Evolutionary conservation across 2,113 vertebrate genomes (phyloP).

Genomic region (Epinephelus cyanopodus): DNA sequence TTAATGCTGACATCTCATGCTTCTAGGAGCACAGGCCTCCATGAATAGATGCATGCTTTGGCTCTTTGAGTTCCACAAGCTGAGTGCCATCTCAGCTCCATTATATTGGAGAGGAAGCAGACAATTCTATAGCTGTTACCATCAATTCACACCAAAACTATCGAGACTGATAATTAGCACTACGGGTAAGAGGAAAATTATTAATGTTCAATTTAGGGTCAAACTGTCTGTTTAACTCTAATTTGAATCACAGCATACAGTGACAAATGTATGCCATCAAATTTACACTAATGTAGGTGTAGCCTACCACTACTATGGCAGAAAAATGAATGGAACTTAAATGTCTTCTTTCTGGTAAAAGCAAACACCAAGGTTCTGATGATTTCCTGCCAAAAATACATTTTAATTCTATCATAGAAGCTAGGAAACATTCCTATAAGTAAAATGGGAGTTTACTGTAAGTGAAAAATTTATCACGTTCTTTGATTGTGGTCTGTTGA

Average conservation of each 20-base stretch:
- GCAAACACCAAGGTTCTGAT: neutral
- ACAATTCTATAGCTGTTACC: no score
- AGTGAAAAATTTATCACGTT: neutral
- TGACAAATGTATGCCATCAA: neutral
- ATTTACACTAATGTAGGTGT: neutral
- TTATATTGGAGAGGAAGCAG: no score
- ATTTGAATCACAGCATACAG: neutral
- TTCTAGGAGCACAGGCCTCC: no score
- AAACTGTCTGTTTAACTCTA: no score
- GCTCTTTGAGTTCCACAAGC: no score
- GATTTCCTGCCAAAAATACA: neutral
- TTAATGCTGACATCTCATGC: no score
- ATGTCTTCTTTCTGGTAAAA: neutral
- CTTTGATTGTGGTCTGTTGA: neutral
- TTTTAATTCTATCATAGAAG: neutral
- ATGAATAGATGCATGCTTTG: no score
- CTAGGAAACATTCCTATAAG: neutral
- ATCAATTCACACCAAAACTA: no score
- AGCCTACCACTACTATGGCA: neutral
- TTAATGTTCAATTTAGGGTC: no score
- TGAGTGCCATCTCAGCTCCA: no score
- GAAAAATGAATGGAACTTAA: neutral
- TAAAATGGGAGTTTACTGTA: neutral
- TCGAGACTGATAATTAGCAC: no score
- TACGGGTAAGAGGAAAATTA: no score